Evolutionary conservation across 2,113 vertebrate genomes (phyloP).

Genomic region (Podarcis muralis): DNA sequence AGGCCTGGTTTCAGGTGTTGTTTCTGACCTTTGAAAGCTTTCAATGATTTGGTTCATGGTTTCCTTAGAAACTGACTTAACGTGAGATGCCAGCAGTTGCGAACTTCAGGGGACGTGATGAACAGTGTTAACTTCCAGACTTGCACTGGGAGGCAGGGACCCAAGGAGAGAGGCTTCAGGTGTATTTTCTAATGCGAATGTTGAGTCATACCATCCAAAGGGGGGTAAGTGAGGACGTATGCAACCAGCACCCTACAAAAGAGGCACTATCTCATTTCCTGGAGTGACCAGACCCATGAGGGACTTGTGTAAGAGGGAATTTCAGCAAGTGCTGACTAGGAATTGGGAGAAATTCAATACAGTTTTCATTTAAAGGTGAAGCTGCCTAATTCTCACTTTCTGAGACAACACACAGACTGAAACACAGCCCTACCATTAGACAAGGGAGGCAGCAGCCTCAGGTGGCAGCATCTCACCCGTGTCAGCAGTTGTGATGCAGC

Average conservation of each 20-base stretch:
- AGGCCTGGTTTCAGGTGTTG: accelerated
- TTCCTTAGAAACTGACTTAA: background rate
- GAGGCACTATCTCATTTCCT: background rate
- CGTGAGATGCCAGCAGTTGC: background rate
- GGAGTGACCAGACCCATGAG: background rate
- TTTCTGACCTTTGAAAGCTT: background rate
- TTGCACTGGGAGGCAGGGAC: background rate
- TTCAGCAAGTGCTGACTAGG: background rate
- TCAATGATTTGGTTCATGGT: accelerated
- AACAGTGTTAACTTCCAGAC: background rate
- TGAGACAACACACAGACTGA: too few relatives aligned
- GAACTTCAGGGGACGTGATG: accelerated
- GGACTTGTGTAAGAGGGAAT: background rate
- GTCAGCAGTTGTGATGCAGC: too few relatives aligned
- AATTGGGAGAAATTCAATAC: background rate
- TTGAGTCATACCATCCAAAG: background rate
- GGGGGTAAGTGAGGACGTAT: background rate
- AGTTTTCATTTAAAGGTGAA: too few relatives aligned
- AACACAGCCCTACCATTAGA: background rate
- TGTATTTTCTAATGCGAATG: background rate
- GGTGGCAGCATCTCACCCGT: too few relatives aligned
- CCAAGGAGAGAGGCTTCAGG: background rate
- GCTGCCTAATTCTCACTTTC: too few relatives aligned
- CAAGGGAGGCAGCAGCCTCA: too few relatives aligned
- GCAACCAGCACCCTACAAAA: background rate